Conservation (phyloP, 2,888 invertebrate species). For the Syritta pipiens region DNA sequence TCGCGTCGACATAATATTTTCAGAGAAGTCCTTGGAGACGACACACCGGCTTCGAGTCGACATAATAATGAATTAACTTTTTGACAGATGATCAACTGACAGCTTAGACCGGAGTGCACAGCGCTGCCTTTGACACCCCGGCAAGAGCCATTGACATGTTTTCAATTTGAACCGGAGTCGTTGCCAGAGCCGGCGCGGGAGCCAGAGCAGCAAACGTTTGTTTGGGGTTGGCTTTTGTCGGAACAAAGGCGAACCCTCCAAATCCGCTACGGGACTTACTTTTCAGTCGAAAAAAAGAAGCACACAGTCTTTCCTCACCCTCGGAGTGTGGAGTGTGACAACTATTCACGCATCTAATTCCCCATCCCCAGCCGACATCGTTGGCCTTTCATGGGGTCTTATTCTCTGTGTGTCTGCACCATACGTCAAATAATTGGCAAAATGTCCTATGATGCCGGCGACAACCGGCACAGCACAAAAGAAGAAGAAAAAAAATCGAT, state of each 20-base stretch:
- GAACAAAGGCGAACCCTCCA: background rate
- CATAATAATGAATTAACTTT: constrained; percentile 68
- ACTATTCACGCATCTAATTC: constrained; percentile 68
- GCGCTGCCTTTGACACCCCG: constrained; percentile 43
- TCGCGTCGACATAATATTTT: constrained; percentile 25
- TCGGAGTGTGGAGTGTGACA: constrained; percentile 46
- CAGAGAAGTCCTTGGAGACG: constrained; percentile 25
- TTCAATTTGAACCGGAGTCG: constrained; percentile 59
- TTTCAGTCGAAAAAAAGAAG: constrained; percentile 41
- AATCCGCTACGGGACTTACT: constrained; percentile 62
- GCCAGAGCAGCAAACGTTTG: background rate
- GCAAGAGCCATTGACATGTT: constrained; percentile 60
- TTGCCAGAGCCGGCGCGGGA: too few relatives aligned
- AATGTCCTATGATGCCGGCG: constrained; percentile 35
- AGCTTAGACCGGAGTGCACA: constrained; percentile 36
- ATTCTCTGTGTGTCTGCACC: constrained; percentile 38
- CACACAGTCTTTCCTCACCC: background rate
- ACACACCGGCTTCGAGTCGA: constrained; percentile 27
- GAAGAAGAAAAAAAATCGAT: constrained; percentile 48
- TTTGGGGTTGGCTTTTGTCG: constrained; percentile 23
- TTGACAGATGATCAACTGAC: constrained; percentile 66
- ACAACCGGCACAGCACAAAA: constrained; percentile 8
- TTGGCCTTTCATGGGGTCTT: constrained; percentile 36
- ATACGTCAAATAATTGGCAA: constrained; percentile 69
- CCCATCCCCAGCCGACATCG: constrained; percentile 24